Base-by-base conservation (phyloP, 2,888 invertebrate genomes). In the Baronia brevicornis region DNA sequence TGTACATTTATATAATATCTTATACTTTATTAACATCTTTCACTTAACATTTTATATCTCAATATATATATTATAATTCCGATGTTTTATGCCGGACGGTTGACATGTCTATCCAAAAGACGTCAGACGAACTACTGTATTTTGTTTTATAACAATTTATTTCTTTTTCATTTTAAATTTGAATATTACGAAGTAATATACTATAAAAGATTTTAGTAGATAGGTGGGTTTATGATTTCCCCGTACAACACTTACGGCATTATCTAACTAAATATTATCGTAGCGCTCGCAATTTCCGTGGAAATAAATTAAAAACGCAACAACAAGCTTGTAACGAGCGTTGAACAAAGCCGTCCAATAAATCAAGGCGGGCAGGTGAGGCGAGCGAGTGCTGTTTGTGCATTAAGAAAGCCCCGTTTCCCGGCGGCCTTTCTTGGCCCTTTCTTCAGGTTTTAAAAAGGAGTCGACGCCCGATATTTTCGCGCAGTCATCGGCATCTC, bases 271-370 rank as follows among this genome's bases (percentile, higher is more conserved):
- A 78, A 78, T 73, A 77, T 77, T 72, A 50, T 47, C 40, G 46
- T 37, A 73, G 65, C 68, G 64, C 62, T 72, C 64, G 64, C 74
- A 78, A 64, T 72, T 78, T 71, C 57, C 63, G 55, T 60, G 75
- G 70, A 79, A 79, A 82, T 80, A 84, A 82, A 82, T 84, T 82
- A 84, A 84, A 84, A 82, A 82, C 80, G 82, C 77, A 82, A 82
- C 82, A 82, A 80, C 75, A 79, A 79, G 74, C 64, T 75, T 78
- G 80, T 80, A 82, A 78, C 80, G 74, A 74, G 73, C 61, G 59
- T 46, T 58, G 80, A 80, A 84, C 84, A 84, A 84, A 75, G 74
- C 60, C 64, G 62, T 57, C 74, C 79, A 77, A 84, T 82, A 82
- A 82, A 84, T 82, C 82, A 82, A 79, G 59, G 60, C 57, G 56